These are phyloP conservation scores for Zaprionus ornatus DNA, from an alignment of 1,140 invertebrate genomes.

Conservation along the genomic window DNA sequence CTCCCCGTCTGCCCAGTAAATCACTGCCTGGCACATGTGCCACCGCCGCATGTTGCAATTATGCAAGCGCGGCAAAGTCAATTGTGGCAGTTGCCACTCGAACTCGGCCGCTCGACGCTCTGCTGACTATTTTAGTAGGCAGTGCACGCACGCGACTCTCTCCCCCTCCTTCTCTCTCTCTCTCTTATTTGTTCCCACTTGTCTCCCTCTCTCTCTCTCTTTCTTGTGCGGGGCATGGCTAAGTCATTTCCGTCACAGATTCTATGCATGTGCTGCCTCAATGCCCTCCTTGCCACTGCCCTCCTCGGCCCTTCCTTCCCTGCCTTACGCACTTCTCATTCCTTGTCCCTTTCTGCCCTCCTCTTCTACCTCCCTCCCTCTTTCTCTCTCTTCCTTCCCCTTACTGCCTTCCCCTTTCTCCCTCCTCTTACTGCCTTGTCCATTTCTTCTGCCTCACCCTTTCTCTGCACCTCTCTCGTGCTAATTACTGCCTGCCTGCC, in stretches of 20 bases:
- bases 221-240: conserved; percentile 43
- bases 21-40: background rate
- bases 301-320: background rate
- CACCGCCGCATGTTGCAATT: background rate
- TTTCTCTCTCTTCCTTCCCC: background rate
- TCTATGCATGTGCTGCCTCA: conserved; percentile 59
- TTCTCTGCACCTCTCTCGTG: too few relatives aligned
- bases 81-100: background rate
- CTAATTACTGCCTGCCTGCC: background rate
- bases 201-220: background rate
- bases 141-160: background rate
- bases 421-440: too few relatives aligned
- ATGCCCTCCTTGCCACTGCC: background rate
- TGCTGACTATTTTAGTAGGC: background rate
- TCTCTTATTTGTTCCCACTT: background rate
- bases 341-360: background rate
- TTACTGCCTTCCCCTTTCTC: too few relatives aligned
- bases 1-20: background rate
- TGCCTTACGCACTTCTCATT: background rate
- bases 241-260: conserved; percentile 79
- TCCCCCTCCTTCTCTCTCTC: background rate
- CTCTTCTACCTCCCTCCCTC: background rate
- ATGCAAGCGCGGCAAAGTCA: background rate
- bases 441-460: too few relatives aligned
- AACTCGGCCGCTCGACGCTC: background rate